Evolutionary conservation across 2,888 invertebrate genomes (phyloP), one percentile per base, ranked within the genome.

Genomic region (Chesias legatella): DNA sequence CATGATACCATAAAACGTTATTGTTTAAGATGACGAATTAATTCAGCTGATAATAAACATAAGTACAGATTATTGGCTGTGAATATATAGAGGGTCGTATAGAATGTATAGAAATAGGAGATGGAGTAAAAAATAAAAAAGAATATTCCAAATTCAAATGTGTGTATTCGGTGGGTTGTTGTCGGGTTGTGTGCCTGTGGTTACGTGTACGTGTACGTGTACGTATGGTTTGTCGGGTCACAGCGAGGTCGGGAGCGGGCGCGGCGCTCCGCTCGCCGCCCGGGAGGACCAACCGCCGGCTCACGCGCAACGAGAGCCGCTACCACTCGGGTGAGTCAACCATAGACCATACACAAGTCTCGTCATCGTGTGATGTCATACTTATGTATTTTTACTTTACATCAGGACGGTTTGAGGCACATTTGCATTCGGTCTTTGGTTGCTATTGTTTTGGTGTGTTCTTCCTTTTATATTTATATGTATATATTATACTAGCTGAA

Each of bases 261-360:
- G 77, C 82, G 71, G 74, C 78, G 73, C 75, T 79, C 73, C 81
- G 88, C 69, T 74, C 91, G 84, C 76, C 91, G 62, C 79, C 90
- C 78, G 92, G 94, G 65, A 90, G 95, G 77, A 95, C 95, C 75
- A 96, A 97, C 88, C 90, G 97, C 54, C 90, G 97, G 64, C 93
- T 97, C 65, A 97, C 98, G 58, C 91, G 97, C 73, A 97, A 97
- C 90, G 97, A 98, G 90, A 96, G 95, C 89, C 92, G 97, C 73
- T 98, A 97, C 88, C 97, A 98, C 88, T 97, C 97, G 85, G 98
- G 98, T 97, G 91, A 92, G 93, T 91, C 77, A 76, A 33, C 20
- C 20, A 9, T 4, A 29, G 10, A 10, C 43, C 33, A 39, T 28
- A 28, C 27, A 33, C 9, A 20, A 29, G 32, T 36, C 31, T 39